These are phyloP conservation scores for Platyscapa corneri DNA, from an alignment of 1,140 invertebrate species.

Conservation along the genomic window DNA sequence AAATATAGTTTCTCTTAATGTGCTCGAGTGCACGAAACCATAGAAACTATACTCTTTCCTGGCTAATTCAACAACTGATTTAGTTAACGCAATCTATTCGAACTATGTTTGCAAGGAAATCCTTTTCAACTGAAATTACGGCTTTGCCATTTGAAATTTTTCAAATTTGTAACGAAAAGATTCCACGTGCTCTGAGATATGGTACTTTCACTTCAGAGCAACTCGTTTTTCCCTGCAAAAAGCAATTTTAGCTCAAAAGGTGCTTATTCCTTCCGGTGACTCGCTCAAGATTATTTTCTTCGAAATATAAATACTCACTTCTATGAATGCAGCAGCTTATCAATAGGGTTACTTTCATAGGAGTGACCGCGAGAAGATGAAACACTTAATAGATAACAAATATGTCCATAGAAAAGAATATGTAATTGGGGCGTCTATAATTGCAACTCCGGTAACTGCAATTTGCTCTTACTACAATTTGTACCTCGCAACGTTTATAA, in stretches of 20 bases:
- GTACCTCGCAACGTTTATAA: not conserved
- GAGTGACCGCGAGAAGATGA: not conserved
- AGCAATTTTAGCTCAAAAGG: not conserved
- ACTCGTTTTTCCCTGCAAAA: not conserved
- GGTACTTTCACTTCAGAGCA: not conserved
- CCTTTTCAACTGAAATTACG: not conserved
- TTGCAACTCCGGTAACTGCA: not conserved
- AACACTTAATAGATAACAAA: not conserved
- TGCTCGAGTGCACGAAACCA: not conserved
- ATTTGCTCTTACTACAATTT: conserved; percentile 6
- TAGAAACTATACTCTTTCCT: not conserved
- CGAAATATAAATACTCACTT: not conserved
- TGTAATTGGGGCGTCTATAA: not conserved
- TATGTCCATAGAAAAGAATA: not conserved
- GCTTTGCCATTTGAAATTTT: not conserved
- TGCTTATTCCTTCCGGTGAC: not conserved
- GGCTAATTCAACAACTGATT: conserved; percentile 5
- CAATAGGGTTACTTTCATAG: not conserved
- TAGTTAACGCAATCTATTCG: not conserved
- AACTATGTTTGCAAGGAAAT: not conserved
- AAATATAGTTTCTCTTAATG: conserved; percentile 6
- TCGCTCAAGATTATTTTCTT: not conserved
- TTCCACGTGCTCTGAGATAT: not conserved
- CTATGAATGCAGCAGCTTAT: not conserved
- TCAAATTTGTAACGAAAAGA: not conserved